These are phyloP conservation scores for Lepidurus packardi DNA, from an alignment of 1,140 invertebrate genomes.

Conservation along the genomic window DNA sequence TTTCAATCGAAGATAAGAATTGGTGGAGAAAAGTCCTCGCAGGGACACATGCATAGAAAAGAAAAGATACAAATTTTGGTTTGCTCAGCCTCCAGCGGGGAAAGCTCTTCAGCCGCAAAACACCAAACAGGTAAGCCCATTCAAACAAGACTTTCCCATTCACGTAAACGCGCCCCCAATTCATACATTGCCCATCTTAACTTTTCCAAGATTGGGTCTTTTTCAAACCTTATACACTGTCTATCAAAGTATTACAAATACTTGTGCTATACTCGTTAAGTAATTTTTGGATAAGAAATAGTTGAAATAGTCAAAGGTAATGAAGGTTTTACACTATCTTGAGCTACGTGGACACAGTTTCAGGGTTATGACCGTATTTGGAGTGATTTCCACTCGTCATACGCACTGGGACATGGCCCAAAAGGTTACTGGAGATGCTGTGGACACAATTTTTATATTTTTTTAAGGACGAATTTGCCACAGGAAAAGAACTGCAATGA, in stretches of 20 bases:
- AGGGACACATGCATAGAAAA: not conserved
- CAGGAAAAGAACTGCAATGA: not conserved
- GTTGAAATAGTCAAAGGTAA: no score
- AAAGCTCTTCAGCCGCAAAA: constrained; percentile 17
- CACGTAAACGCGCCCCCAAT: not conserved
- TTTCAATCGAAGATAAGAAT: not conserved
- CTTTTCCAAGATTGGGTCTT: not conserved
- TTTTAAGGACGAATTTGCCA: not conserved
- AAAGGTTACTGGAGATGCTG: no score
- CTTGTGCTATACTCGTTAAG: no score
- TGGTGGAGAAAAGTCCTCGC: not conserved
- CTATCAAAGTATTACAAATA: no score
- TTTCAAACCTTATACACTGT: not conserved
- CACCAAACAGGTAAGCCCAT: not conserved
- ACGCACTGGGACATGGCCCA: no score
- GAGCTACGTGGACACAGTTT: no score
- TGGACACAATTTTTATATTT: not conserved
- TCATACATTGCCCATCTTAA: not conserved
- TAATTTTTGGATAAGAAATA: no score
- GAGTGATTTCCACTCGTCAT: no score
- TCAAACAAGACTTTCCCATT: constrained; percentile 3
- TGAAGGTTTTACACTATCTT: no score
- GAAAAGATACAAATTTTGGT: not conserved
- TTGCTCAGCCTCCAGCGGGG: constrained; percentile 28
- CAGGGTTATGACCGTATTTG: no score